These are phyloP conservation scores for Plectrocnemia conspersa DNA, from an alignment of 1,140 invertebrate species.

Conservation along the genomic window DNA sequence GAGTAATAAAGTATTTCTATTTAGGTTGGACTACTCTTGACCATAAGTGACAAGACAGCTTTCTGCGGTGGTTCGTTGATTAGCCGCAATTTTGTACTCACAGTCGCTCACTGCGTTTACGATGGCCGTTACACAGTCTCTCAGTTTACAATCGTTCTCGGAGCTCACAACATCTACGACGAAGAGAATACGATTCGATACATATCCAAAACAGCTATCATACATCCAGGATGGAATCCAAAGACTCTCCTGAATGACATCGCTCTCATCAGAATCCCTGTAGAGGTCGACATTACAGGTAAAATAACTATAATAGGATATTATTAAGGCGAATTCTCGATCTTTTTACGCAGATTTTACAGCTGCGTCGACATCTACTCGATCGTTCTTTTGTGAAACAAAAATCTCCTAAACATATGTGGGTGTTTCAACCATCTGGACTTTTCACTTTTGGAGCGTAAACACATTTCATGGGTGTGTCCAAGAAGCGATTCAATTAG, in stretches of 20 bases:
- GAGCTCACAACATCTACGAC: constrained; percentile 49
- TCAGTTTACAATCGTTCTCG: constrained; percentile 42
- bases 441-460: too few relatives aligned
- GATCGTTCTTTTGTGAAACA: too few relatives aligned
- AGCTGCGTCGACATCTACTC: too few relatives aligned
- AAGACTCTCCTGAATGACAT: constrained; percentile 51
- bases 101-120: constrained; percentile 56
- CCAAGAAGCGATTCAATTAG: too few relatives aligned
- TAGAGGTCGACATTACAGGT: constrained; percentile 49
- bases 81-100: constrained; percentile 52
- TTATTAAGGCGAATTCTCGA: too few relatives aligned
- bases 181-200: constrained; percentile 43
- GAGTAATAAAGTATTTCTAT: too few relatives aligned
- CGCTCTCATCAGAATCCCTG: constrained; percentile 51
- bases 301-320: too few relatives aligned
- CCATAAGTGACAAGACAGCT: constrained; percentile 38
- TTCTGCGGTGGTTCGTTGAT: constrained; percentile 61
- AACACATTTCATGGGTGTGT: too few relatives aligned
- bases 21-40: constrained; percentile 31
- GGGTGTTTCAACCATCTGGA: too few relatives aligned
- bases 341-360: too few relatives aligned
- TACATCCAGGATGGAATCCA: constrained; percentile 50
- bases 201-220: constrained; percentile 42
- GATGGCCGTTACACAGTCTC: constrained; percentile 27
- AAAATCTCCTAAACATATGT: too few relatives aligned